Conservation (phyloP, 1,140 invertebrate species). For the Apolygus lucorum region DNA sequence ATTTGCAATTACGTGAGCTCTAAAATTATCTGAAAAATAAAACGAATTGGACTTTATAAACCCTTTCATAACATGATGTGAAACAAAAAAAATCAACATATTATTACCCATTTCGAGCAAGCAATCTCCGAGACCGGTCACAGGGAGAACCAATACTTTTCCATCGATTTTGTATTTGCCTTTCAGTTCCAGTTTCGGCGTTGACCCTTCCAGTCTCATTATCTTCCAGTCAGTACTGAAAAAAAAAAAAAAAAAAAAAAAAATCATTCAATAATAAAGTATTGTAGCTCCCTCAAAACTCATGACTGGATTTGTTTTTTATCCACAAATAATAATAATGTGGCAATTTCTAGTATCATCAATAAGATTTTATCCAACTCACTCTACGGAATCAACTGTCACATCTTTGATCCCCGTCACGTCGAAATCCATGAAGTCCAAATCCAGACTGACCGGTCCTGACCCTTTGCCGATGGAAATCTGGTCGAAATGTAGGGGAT, state of each 20-base stretch:
- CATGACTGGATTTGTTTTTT: too few species aligned
- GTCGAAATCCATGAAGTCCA: slow-evolving; percentile 39
- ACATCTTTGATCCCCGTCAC: slow-evolving; percentile 37
- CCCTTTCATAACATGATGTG: too few species aligned
- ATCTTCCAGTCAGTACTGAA: slow-evolving; percentile 16
- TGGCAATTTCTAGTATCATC: too few species aligned
- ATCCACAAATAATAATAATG: too few species aligned
- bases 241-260: too few species aligned
- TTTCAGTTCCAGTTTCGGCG: slow-evolving; percentile 26
- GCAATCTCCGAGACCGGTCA: slow-evolving; percentile 32
- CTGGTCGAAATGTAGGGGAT: slow-evolving; percentile 34
- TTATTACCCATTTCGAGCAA: slow-evolving; percentile 32
- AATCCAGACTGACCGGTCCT: slow-evolving; percentile 37
- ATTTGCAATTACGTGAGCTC: neutral
- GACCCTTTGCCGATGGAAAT: slow-evolving; percentile 34
- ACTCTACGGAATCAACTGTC: slow-evolving; percentile 33
- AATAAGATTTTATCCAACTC: too few species aligned
- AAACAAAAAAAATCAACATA: too few species aligned
- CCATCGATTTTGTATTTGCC: slow-evolving; percentile 33
- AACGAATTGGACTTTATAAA: neutral
- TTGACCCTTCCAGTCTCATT: slow-evolving; percentile 6
- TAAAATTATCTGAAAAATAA: slow-evolving; percentile 12
- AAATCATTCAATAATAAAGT: too few species aligned
- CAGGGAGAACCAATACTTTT: slow-evolving; percentile 35
- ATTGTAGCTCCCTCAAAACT: too few species aligned